A percentile compares a stretch with the other conserved stretches of the same genome.
Conservation (phyloP, 2,797 vertebrate genomes). For the Emydoidea blandingii region DNA sequence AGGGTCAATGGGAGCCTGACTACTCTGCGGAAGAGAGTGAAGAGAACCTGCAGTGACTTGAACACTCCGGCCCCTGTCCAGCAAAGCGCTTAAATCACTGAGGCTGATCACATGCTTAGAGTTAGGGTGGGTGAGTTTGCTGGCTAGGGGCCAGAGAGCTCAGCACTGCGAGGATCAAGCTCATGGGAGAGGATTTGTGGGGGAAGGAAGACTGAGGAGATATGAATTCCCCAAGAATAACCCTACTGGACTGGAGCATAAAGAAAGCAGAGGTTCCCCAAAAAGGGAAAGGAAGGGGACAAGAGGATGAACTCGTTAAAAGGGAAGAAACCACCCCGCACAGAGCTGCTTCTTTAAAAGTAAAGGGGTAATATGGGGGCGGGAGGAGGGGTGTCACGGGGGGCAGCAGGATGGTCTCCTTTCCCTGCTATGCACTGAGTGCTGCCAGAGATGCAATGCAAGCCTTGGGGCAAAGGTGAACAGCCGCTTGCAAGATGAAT, state of each 20-base stretch:
- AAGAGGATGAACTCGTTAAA: background rate
- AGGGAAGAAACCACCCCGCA: background rate
- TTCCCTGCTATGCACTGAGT: background rate
- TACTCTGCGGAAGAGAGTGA: background rate
- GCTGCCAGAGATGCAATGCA: background rate
- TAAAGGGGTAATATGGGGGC: background rate
- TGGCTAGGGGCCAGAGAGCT: background rate
- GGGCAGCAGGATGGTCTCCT: background rate
- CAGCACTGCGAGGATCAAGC: background rate
- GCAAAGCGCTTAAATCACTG: background rate
- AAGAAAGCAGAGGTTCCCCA: background rate
- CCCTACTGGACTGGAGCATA: background rate
- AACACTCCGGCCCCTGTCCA: background rate
- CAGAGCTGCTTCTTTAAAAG: background rate
- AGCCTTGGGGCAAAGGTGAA: slow-evolving; percentile 3
- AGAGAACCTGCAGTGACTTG: background rate
- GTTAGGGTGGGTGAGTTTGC: background rate
- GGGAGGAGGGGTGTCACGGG: background rate
- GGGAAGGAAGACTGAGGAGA: background rate
- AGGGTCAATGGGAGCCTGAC: background rate
- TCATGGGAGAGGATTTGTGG: background rate
- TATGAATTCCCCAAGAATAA: background rate
- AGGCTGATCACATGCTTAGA: rapidly evolving
- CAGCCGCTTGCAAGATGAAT: background rate
- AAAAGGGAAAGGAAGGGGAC: background rate